Conservation (phyloP, 2,113 vertebrate species). For the Bucco capensis region DNA sequence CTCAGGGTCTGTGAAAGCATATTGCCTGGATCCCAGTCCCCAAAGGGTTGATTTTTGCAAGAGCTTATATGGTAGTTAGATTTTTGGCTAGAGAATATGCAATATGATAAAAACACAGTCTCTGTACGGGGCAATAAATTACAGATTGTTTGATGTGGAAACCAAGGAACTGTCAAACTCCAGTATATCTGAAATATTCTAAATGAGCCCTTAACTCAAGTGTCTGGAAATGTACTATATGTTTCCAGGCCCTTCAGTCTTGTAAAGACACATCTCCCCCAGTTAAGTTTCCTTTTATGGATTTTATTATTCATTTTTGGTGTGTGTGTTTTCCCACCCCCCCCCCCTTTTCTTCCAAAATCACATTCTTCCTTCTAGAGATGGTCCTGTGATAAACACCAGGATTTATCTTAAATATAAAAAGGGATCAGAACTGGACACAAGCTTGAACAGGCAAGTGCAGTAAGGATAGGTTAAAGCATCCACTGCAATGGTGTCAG, state of each 20-base stretch:
- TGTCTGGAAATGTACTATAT: slow-evolving; percentile 49
- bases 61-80: slow-evolving; percentile 45
- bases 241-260: slow-evolving; percentile 28
- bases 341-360: not conserved
- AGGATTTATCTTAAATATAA: not conserved
- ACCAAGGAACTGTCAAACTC: slow-evolving; percentile 60
- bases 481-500: not conserved
- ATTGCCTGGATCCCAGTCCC: slow-evolving; percentile 32
- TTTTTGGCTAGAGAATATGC: slow-evolving; percentile 54
- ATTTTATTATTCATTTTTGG: not conserved
- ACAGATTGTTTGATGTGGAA: slow-evolving; percentile 59
- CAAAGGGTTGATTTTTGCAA: slow-evolving; percentile 23
- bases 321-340: not conserved
- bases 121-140: slow-evolving; percentile 29
- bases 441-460: not conserved
- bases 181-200: slow-evolving; percentile 46
- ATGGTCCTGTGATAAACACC: not conserved
- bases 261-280: not conserved
- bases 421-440: not conserved
- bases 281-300: slow-evolving; percentile 32
- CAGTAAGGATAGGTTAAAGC: not conserved
- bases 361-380: not conserved
- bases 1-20: slow-evolving; percentile 54
- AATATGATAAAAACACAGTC: slow-evolving; percentile 54
- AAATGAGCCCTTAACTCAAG: slow-evolving; percentile 36